Conservation (phyloP, 2,888 invertebrate genomes). For the Rhogogaster chlorosoma region DNA sequence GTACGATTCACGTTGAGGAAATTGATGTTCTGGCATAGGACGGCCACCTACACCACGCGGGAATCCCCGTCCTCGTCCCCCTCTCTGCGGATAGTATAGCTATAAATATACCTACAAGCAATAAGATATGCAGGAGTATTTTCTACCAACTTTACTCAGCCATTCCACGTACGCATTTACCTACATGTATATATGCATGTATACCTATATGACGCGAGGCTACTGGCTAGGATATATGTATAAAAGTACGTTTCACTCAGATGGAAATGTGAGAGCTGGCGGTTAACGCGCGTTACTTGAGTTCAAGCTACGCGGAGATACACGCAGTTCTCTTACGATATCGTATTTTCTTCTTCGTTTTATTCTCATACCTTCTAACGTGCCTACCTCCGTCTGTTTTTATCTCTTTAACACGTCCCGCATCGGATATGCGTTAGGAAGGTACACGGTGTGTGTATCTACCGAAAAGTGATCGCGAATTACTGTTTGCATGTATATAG, state of each 20-base stretch:
- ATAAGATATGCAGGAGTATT: background rate
- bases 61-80: background rate
- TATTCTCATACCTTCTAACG: background rate
- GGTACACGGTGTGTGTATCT: background rate
- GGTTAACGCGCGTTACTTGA: background rate
- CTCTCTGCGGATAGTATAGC: background rate
- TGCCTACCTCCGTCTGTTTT: background rate
- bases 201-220: too few relatives aligned
- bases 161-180: background rate
- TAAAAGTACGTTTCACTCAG: background rate
- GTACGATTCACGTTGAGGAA: slow-evolving; percentile 20
- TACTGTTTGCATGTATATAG: too few relatives aligned
- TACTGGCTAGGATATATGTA: background rate
- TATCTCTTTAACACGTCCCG: background rate
- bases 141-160: background rate
- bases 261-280: background rate
- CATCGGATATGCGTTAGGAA: background rate
- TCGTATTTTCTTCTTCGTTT: background rate
- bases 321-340: background rate
- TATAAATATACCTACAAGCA: slow-evolving; percentile 30
- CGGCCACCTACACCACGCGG: background rate
- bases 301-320: background rate
- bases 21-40: slow-evolving; percentile 36
- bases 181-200: too few relatives aligned
- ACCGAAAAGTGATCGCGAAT: too few relatives aligned